Percentiles rank a stretch among this genome's conserved stretches.
phyloP scores from a whole-genome alignment of 2,888 invertebrate species.

The Sinhomidia bicolor region DNA sequence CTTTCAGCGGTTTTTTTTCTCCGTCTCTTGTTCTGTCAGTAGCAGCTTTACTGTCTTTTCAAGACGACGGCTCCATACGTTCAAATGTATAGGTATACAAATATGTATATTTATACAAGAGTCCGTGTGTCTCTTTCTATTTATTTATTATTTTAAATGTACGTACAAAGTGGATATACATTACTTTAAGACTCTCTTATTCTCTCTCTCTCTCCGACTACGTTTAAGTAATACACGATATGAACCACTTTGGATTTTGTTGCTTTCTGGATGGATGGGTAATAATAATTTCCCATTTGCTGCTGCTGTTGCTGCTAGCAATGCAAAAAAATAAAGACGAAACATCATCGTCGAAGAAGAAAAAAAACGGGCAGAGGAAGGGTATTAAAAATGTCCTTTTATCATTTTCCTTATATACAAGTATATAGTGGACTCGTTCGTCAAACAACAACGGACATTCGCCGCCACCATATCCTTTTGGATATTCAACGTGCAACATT shows the following conservation, averaged over 20 bases:
- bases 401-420: not conserved
- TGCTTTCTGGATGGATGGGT: conserved; percentile 48
- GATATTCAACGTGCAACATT: not conserved
- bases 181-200: not conserved
- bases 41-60: conserved; percentile 23
- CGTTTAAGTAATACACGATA: not conserved
- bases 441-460: not conserved
- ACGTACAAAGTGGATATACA: conserved; percentile 18
- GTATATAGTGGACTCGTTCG: not conserved
- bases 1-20: conserved; percentile 52
- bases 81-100: not conserved
- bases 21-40: conserved; percentile 9
- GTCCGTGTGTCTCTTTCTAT: not conserved
- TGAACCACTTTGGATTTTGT: conserved; percentile 32
- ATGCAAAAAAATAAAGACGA: conserved; percentile 1
- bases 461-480: too few relatives aligned
- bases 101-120: not conserved
- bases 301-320: not conserved
- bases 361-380: conserved; percentile 16
- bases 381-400: conserved; percentile 36
- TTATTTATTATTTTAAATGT: conserved; percentile 32
- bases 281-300: conserved; percentile 41
- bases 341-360: too few relatives aligned
- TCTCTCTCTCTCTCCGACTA: not conserved
- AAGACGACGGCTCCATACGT: not conserved